Evolutionary conservation across 2,888 invertebrate species (phyloP), one percentile per base, ranked within the genome.

Genomic region (Agelastica alni): DNA sequence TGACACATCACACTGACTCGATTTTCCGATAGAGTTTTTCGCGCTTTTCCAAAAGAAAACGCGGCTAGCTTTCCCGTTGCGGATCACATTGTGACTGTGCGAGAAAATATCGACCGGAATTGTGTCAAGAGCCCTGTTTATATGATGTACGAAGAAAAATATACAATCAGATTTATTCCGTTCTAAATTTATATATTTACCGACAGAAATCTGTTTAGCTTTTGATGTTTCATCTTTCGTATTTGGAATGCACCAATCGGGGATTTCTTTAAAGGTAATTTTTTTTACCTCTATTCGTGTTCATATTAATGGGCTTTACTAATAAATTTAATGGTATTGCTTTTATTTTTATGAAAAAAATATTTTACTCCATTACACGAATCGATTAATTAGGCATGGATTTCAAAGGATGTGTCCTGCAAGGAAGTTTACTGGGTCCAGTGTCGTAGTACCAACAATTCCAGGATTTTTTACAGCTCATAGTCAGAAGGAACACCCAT

Each of bases 91-190:
- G 49, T 58, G 45, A 63, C 65, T 65, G 58, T 18, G 17, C 9
- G 45, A 37, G 46, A 58, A 61, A 53, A 53, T 56, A 61, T 59
- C 56, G 61, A 57, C 43, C 52, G 34, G 47, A 60, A 58, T 48
- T 59, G 52, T 48, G 52, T 34, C 42, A 58, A 45, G 52, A 53
- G 53, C 47, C 56, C 51, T 61, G 64, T 66, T 66, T 64, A 64
- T 58, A 26, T 49, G 58, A 52, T 49, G 58, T 55, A 60, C 43
- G 32, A 53, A 54, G 55, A 64, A 66, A 59, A 66, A 66, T 66
- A 66, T 60, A 63, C 66, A 60, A 62, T 57, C 28, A 12, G 34
- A 58, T 53, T 48, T 53, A 61, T 37, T 54, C 39, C 37, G 10
- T 51, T 58, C 53, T 57, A 52, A 55, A 56, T 51, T 56, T 48